phyloP scores from a whole-genome alignment of 2,797 vertebrate genomes.

The Pogoniulus pusillus region DNA sequence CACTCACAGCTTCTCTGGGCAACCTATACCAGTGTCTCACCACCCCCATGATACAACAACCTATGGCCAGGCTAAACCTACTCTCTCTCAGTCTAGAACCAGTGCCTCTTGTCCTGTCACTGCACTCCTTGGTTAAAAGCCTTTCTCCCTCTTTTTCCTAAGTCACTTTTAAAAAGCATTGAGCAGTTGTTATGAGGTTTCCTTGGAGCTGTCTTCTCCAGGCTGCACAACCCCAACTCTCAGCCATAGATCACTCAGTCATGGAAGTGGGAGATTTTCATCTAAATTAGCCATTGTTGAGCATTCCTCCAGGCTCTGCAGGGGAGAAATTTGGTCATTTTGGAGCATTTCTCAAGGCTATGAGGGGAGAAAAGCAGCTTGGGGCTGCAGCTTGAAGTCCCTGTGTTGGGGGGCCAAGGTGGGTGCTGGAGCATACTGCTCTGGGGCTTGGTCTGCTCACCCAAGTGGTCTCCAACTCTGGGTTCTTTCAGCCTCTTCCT shows the following conservation, averaged over 20 bases:
- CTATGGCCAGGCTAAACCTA: too few relatives aligned
- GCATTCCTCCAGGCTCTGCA: background rate
- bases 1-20: too few relatives aligned
- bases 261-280: background rate
- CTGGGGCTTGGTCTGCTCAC: background rate
- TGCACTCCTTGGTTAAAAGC: too few relatives aligned
- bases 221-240: background rate
- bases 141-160: too few relatives aligned
- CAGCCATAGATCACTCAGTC: background rate
- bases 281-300: background rate
- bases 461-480: background rate
- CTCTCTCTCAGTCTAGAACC: too few relatives aligned
- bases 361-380: background rate
- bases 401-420: background rate
- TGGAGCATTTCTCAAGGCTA: background rate
- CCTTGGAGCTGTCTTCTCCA: too few relatives aligned
- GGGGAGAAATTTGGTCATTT: too few relatives aligned
- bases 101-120: too few relatives aligned
- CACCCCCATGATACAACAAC: too few relatives aligned
- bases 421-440: fast-evolving
- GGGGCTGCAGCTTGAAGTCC: background rate
- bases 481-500: background rate
- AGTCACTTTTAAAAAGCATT: too few relatives aligned
- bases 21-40: too few relatives aligned
- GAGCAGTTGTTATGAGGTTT: too few relatives aligned